These are phyloP conservation scores for Otolemur crassicaudatus DNA, from an alignment of 2,797 vertebrate species.

Conservation along the genomic window DNA sequence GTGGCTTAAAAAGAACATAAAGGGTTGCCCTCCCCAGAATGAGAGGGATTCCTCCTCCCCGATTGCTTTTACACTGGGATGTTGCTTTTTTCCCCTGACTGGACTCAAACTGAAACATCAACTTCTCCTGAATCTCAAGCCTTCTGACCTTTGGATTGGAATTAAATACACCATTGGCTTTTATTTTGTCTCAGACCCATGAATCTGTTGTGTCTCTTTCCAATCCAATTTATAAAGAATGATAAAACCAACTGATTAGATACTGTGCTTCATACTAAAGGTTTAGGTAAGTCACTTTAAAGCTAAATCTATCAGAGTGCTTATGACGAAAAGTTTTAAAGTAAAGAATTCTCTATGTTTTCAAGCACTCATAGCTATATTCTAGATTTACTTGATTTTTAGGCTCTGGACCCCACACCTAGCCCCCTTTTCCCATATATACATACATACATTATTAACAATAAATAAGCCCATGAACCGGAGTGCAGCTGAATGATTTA, in stretches of 20 bases:
- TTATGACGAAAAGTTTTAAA: neutral
- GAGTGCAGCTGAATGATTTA: neutral
- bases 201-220: slow-evolving; percentile 74
- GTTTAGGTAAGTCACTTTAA: neutral
- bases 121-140: neutral
- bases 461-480: neutral
- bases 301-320: neutral
- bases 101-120: neutral
- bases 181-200: neutral
- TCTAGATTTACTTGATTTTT: neutral
- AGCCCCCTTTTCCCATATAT: neutral
- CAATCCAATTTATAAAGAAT: slow-evolving; percentile 77
- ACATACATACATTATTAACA: neutral
- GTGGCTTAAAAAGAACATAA: neutral
- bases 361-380: neutral
- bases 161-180: neutral
- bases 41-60: neutral
- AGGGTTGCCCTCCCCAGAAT: neutral
- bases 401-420: accelerated
- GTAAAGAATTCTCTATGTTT: neutral
- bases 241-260: slow-evolving; percentile 63
- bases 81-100: neutral
- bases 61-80: neutral
- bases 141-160: neutral
- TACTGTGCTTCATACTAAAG: slow-evolving; percentile 55